Evolutionary conservation across 2,797 vertebrate genomes (phyloP).

Genomic region (Oophaga sylvatica): DNA sequence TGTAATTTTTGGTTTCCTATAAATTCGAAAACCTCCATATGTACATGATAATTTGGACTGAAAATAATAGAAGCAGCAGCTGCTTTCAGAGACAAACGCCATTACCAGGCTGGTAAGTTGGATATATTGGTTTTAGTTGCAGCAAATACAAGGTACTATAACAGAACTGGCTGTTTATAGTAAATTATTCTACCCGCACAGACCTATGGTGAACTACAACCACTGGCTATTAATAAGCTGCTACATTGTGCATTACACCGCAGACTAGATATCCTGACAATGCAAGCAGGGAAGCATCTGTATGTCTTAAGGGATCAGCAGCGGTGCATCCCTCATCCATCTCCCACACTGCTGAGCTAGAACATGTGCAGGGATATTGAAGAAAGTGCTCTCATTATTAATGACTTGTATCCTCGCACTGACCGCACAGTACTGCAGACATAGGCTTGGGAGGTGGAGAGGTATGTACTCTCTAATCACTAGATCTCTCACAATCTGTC

Average conservation of each 20-base stretch:
- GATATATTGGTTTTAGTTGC: neutral
- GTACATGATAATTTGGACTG: neutral
- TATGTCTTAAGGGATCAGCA: constrained; percentile 35
- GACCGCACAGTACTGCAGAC: constrained; percentile 20
- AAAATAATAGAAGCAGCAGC: neutral
- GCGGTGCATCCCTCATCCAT: constrained; percentile 23
- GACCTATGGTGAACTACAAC: neutral
- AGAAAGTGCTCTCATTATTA: constrained; percentile 34
- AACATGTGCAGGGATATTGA: constrained; percentile 1
- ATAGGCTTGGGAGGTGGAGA: neutral
- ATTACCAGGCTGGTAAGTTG: neutral
- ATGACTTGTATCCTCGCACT: constrained; percentile 13
- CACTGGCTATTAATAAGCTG: constrained; percentile 1
- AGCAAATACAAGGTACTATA: neutral
- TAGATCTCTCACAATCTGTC: neutral
- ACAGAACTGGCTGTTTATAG: neutral
- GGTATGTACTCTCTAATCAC: neutral
- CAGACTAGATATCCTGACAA: constrained; percentile 16
- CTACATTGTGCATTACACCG: neutral
- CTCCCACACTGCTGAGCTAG: constrained; percentile 8
- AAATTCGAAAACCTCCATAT: neutral
- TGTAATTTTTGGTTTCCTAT: neutral
- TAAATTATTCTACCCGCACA: neutral
- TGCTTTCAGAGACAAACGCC: neutral
- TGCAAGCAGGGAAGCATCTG: constrained; percentile 19